Evolutionary conservation across 1,140 invertebrate genomes (phyloP).

Genomic region (Eueides isabella): DNA sequence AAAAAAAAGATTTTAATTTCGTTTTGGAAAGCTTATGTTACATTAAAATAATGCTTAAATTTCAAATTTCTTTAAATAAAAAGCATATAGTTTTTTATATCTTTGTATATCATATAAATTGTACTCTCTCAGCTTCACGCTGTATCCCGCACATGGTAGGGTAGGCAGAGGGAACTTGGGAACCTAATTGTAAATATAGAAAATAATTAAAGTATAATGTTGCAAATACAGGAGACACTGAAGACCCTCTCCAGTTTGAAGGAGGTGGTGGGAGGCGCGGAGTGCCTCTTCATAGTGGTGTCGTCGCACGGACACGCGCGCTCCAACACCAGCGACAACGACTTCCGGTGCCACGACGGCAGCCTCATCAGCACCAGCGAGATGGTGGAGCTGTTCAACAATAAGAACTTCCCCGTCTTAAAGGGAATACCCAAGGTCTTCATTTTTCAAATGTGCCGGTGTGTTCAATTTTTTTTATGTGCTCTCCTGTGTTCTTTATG

Average conservation of each 20-base stretch:
- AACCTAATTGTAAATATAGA: no score
- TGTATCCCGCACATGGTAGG: no score
- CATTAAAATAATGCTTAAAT: no score
- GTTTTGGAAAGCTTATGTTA: no score
- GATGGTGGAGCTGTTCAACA: conserved; percentile 85
- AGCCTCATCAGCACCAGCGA: conserved; percentile 65
- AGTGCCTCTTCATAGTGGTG: conserved; percentile 77
- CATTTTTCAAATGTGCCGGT: conserved; percentile 90
- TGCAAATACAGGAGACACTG: conserved; percentile 54
- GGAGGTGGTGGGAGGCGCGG: conserved; percentile 52
- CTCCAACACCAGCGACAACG: conserved; percentile 53
- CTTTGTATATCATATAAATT: no score
- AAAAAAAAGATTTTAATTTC: no score
- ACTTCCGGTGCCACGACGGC: conserved; percentile 78
- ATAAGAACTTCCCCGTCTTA: conserved; percentile 83
- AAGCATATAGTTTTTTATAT: no score
- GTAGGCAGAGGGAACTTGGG: no score
- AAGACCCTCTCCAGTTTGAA: conserved; percentile 52
- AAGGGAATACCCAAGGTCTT: conserved; percentile 89
- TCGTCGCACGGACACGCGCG: conserved; percentile 77
- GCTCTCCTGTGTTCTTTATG: no score
- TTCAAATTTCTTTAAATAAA: no score
- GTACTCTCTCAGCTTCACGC: no score
- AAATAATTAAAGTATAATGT: background rate
- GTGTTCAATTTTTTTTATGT: conserved; percentile 17